Evolutionary conservation across 2,888 invertebrate genomes (phyloP).

Genomic region (Acrobasis consociella): DNA sequence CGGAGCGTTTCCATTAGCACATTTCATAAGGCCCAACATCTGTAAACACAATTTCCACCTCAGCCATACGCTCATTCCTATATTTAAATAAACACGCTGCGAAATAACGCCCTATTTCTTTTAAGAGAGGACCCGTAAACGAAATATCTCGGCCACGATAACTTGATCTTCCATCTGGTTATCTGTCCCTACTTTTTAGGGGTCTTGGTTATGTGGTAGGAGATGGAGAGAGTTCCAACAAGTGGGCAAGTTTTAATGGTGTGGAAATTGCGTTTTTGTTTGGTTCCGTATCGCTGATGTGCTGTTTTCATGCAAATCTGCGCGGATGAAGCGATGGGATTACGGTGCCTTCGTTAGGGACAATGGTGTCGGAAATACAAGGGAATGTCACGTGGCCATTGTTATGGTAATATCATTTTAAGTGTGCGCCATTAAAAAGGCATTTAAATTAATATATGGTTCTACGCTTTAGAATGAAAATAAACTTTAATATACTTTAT

Average conservation of each 20-base stretch:
- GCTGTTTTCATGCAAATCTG: conserved; percentile 50
- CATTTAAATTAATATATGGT: no score
- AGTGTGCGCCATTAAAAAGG: no score
- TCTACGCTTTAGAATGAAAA: no score
- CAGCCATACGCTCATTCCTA: conserved; percentile 16
- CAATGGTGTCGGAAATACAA: background rate
- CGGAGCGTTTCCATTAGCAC: conserved; percentile 1
- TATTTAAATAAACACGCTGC: conserved; percentile 49
- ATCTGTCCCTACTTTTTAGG: conserved; percentile 4
- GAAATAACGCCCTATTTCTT: conserved; percentile 57
- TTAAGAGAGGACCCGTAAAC: conserved; percentile 53
- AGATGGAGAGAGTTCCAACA: conserved; percentile 47
- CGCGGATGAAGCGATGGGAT: conserved; percentile 38
- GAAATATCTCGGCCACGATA: conserved; percentile 44
- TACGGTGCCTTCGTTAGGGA: background rate
- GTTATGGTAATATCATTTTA: no score
- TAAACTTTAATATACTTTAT: no score
- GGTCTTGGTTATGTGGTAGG: conserved; percentile 39
- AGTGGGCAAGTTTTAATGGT: conserved; percentile 70
- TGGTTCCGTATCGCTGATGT: conserved; percentile 58
- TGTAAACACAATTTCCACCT: conserved; percentile 15
- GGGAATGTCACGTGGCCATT: no score
- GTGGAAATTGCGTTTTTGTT: conserved; percentile 73
- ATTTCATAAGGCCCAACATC: conserved; percentile 1
- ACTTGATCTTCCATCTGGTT: conserved; percentile 34